These are phyloP conservation scores for Conistra vaccinii DNA, from an alignment of 2,888 invertebrate species.

Conservation along the genomic window DNA sequence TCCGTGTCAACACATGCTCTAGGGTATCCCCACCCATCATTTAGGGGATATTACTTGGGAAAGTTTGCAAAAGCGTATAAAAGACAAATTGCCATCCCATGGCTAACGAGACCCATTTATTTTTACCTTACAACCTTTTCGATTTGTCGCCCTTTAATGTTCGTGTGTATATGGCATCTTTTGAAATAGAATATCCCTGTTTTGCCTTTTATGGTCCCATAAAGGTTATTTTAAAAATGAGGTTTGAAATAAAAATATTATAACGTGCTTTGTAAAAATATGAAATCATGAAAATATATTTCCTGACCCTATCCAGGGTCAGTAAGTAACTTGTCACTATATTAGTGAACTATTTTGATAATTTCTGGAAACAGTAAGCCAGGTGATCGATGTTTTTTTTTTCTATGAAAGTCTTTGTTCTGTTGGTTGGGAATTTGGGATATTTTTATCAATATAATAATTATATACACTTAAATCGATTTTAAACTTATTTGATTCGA, in stretches of 20 bases:
- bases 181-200: constrained; percentile 15
- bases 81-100: constrained; percentile 53
- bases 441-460: background rate
- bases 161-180: background rate
- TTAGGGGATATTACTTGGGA: constrained; percentile 42
- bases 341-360: background rate
- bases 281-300: background rate
- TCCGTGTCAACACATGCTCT: constrained; percentile 27
- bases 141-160: constrained; percentile 38
- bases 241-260: background rate
- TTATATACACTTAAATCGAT: background rate
- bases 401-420: background rate
- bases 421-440: background rate
- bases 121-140: constrained; percentile 53
- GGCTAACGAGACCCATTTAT: constrained; percentile 61
- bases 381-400: background rate
- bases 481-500: too few relatives aligned
- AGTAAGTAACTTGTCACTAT: too few relatives aligned
- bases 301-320: too few relatives aligned
- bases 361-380: background rate
- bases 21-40: constrained; percentile 27
- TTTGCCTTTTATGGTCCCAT: background rate
- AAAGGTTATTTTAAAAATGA: background rate
- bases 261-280: background rate
- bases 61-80: constrained; percentile 52